Conservation (phyloP, 2,113 vertebrate genomes). For the Podarcis muralis region DNA sequence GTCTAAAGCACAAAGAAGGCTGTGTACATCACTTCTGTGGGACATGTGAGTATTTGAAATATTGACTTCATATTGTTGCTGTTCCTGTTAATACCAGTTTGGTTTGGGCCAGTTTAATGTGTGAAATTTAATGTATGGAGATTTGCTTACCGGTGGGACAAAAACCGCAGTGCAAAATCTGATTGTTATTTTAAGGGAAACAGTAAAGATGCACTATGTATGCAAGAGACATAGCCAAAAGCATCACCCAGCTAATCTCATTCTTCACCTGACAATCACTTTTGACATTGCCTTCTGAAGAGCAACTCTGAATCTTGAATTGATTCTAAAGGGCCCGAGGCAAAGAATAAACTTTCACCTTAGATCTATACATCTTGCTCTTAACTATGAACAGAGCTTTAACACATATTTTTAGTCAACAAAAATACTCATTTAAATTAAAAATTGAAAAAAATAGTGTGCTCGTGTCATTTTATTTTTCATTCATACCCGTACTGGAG, state of each 20-base stretch:
- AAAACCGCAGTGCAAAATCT: background rate
- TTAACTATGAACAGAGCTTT: background rate
- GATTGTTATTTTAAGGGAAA: background rate
- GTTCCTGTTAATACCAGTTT: background rate
- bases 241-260: background rate
- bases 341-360: background rate
- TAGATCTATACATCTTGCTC: background rate
- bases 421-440: background rate
- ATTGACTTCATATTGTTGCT: slow-evolving; percentile 12
- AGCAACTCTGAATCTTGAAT: background rate
- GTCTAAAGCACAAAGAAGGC: slow-evolving; percentile 35
- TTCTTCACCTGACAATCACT: background rate
- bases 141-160: background rate
- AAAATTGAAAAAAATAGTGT: too few relatives aligned
- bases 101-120: background rate
- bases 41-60: background rate
- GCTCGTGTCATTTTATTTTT: background rate
- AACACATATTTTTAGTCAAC: background rate
- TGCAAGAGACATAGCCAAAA: background rate
- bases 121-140: background rate
- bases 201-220: background rate
- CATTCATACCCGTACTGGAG: background rate
- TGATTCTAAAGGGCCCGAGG: background rate
- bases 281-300: background rate
- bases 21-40: slow-evolving; percentile 7